Evolutionary conservation across 2,113 vertebrate genomes (phyloP), one percentile per base, ranked within the genome.

Genomic region (Spea bombifrons): DNA sequence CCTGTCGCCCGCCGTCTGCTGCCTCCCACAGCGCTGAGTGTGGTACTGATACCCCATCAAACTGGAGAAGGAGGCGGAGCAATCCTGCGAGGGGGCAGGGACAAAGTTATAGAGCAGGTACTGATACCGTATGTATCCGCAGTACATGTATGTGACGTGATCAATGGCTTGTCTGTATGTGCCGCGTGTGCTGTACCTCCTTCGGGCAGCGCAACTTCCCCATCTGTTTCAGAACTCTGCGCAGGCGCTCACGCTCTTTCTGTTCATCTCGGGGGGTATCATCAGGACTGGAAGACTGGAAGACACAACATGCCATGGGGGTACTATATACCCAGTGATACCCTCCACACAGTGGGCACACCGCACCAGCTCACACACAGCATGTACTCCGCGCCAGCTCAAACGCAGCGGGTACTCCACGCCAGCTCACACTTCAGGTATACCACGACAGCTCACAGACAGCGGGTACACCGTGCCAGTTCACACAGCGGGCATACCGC

Each of bases 31-130:
- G 72, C 96, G 94, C 82, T 95, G 96, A 90, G 95, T 94, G 89
- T 98, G 96, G 88, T 98, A 98, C 90, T 98, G 96, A 89, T 96
- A 98, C 69, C 97, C 95, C 95, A 97, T 97, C 75, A 98, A 92
- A 86, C 95, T 98, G 88, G 94, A 93, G 90, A 98, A 98, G 79
- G 96, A 93, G 5, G 96, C 96, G 79, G 93, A 84, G 2, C 97
- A 99, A 45, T 95, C 96, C 96, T 99, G 75, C 0, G 65, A 73
- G 75, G 3, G 52, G 13, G 69, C 46, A n/a, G 69, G n/a, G 4
- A 48, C 49, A 68, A 0, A 45, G 7, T 12, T 4, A 8, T 4
- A n/a, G 17, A 9, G 7, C 6, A 30, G n/a, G 30, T 17, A 49
- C 59, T 15, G 55, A 45, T 12, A 43, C 6, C 13, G 30, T 52